Evolutionary conservation across 2,797 vertebrate species (phyloP).

Genomic region (Sebastes vulpes): DNA sequence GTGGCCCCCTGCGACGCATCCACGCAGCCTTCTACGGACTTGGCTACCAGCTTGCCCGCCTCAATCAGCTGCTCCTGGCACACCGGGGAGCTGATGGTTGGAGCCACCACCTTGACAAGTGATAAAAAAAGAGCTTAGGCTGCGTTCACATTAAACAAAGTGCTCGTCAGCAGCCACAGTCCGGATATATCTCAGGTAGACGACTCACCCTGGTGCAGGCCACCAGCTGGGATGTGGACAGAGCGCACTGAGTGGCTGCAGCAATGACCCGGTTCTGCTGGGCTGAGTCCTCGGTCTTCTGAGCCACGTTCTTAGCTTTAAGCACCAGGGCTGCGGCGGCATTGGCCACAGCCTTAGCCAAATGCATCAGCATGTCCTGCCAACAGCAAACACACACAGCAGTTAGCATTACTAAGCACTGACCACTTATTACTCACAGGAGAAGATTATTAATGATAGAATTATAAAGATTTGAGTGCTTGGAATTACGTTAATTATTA

Average conservation of each 20-base stretch:
- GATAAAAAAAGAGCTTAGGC: not conserved
- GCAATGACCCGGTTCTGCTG: constrained; percentile 97
- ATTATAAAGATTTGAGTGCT: not conserved
- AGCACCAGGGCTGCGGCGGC: constrained; percentile 95
- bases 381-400: not conserved
- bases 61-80: constrained; percentile 98
- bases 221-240: constrained; percentile 97
- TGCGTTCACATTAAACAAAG: not conserved
- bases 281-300: constrained; percentile 91
- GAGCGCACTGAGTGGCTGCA: constrained; percentile 95
- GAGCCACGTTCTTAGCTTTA: constrained; percentile 97
- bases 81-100: constrained; percentile 97
- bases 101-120: constrained; percentile 92
- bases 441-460: not conserved
- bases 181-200: not conserved
- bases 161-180: too few relatives aligned
- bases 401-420: not conserved
- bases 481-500: not conserved
- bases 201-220: constrained; percentile 95
- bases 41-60: constrained; percentile 95
- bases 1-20: constrained; percentile 95
- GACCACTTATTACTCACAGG: not conserved
- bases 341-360: constrained; percentile 96
- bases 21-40: constrained; percentile 95
- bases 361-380: constrained; percentile 97